A percentile compares a stretch with the other conserved stretches of the same genome.
These are phyloP conservation scores for Sternarchorhynchus goeldii DNA, from an alignment of 2,797 vertebrate species.

Conservation along the genomic window DNA sequence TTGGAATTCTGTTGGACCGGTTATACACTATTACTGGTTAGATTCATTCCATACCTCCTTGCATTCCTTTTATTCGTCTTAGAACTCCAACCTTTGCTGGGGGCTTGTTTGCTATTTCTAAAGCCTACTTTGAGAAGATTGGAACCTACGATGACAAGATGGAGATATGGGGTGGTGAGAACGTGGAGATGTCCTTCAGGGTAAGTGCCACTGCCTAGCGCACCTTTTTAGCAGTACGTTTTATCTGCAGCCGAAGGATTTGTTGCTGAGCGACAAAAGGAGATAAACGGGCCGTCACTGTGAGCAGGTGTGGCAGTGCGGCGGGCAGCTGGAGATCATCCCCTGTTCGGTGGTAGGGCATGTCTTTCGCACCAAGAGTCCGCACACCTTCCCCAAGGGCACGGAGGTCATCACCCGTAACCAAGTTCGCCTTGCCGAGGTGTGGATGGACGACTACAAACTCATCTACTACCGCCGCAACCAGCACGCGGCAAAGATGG, in stretches of 20 bases:
- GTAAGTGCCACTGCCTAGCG: conserved; percentile 70
- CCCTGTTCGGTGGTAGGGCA: conserved; percentile 97
- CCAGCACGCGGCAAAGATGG: conserved; percentile 83
- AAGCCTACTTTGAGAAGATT: conserved; percentile 91
- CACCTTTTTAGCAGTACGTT: not conserved
- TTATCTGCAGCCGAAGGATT: not conserved
- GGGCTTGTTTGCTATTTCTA: conserved; percentile 93
- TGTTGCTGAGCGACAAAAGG: not conserved
- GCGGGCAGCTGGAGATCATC: conserved; percentile 93
- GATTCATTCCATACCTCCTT: not conserved
- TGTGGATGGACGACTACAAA: conserved; percentile 95
- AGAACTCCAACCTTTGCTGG: conserved; percentile 94
- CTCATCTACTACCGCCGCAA: conserved; percentile 89
- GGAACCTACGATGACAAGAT: conserved; percentile 96
- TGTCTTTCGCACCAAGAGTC: conserved; percentile 94
- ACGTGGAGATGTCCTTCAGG: conserved; percentile 97
- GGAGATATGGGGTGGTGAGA: conserved; percentile 99
- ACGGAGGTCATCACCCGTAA: conserved; percentile 91
- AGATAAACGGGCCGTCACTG: conserved; percentile 1
- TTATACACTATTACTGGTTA: not conserved
- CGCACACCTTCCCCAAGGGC: conserved; percentile 94
- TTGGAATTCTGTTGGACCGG: not conserved
- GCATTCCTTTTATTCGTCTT: conserved; percentile 40
- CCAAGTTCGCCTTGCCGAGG: conserved; percentile 92
- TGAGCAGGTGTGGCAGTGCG: conserved; percentile 94